phyloP scores from a whole-genome alignment of 2,113 vertebrate species.

The Zosterops lateralis region DNA sequence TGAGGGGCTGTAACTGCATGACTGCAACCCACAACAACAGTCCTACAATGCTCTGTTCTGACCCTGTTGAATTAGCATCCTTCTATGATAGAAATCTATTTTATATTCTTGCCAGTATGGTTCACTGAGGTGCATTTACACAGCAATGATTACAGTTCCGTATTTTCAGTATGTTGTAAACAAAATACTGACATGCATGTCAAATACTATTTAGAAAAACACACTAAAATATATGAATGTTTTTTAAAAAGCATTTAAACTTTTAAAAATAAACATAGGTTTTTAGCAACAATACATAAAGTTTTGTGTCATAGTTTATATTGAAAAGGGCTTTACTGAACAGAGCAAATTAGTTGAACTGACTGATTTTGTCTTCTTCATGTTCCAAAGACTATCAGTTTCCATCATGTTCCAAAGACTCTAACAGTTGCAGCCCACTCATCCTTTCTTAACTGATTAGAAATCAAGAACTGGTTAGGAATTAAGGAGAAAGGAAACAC shows the following conservation, averaged over 20 bases:
- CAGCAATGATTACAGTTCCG: background rate
- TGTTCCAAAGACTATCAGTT: background rate
- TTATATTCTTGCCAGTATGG: background rate
- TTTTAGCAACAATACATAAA: background rate
- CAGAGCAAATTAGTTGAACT: background rate
- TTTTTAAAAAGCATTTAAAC: background rate
- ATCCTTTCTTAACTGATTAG: background rate
- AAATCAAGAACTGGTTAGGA: background rate
- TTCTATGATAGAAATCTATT: background rate
- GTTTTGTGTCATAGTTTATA: background rate
- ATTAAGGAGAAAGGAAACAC: background rate
- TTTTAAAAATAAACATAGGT: background rate
- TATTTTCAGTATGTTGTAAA: background rate
- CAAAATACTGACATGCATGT: background rate
- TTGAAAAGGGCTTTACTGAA: background rate
- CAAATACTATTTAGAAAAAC: background rate
- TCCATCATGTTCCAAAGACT: background rate
- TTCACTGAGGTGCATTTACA: background rate
- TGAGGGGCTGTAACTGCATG: background rate
- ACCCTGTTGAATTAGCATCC: background rate
- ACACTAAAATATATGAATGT: background rate
- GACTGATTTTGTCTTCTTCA: background rate
- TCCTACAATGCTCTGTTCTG: background rate
- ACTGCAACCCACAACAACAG: background rate
- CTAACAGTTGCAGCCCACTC: background rate